Conservation (phyloP, 2,888 invertebrate genomes). For the Pharmacophagus antenor region DNA sequence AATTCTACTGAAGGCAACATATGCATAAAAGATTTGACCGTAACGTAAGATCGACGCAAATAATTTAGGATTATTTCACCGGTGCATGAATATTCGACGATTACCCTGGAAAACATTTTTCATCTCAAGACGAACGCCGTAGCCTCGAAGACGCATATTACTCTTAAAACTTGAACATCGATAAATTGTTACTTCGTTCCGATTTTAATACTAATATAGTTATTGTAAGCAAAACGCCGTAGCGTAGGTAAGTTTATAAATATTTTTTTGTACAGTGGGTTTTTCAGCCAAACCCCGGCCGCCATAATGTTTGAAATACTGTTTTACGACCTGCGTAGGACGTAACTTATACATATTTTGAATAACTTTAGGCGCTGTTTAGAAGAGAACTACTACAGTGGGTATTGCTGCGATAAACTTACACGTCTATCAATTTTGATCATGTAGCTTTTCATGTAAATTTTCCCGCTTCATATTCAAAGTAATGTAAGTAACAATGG, state of each 20-base stretch:
- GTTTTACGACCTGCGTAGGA: slow-evolving; percentile 75
- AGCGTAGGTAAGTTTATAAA: slow-evolving; percentile 62
- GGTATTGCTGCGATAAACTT: slow-evolving; percentile 54
- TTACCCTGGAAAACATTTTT: slow-evolving; percentile 60
- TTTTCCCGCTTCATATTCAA: slow-evolving; percentile 22
- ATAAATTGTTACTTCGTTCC: slow-evolving; percentile 64
- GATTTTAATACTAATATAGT: slow-evolving; percentile 68
- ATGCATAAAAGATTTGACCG: slow-evolving; percentile 46
- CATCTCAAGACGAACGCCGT: slow-evolving; percentile 54
- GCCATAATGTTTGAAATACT: slow-evolving; percentile 75
- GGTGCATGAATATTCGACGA: slow-evolving; percentile 62
- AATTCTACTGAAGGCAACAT: slow-evolving; percentile 41
- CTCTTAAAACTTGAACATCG: slow-evolving; percentile 62
- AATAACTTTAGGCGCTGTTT: slow-evolving; percentile 71
- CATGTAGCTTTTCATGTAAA: slow-evolving; percentile 20
- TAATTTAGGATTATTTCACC: slow-evolving; percentile 58
- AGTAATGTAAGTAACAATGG: background rate
- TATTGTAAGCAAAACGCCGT: slow-evolving; percentile 54
- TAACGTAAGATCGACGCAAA: slow-evolving; percentile 53
- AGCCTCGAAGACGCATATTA: slow-evolving; percentile 58
- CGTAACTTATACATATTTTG: slow-evolving; percentile 77
- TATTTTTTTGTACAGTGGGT: slow-evolving; percentile 67
- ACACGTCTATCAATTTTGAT: slow-evolving; percentile 41
- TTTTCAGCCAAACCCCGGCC: slow-evolving; percentile 67
- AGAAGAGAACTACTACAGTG: slow-evolving; percentile 63